Conservation (phyloP, 2,797 vertebrate genomes). For the Diceros bicornis region DNA sequence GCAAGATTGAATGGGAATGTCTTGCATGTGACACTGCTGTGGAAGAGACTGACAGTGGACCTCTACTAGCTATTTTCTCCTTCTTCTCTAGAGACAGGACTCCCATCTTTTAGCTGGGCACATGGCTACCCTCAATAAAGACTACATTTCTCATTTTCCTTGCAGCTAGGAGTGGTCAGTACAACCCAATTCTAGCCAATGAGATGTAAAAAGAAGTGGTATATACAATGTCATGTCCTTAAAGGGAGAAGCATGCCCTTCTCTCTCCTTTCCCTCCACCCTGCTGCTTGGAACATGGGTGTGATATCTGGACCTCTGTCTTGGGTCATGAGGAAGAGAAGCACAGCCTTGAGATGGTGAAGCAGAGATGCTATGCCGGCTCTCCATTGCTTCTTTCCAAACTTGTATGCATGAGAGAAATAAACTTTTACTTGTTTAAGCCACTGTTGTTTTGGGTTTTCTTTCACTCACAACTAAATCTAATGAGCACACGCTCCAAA, state of each 20-base stretch:
- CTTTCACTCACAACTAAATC: neutral
- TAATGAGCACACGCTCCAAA: neutral
- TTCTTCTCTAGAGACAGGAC: neutral
- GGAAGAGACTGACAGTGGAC: neutral
- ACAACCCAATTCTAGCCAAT: neutral
- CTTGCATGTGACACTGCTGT: neutral
- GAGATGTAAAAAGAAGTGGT: neutral
- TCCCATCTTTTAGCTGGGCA: neutral
- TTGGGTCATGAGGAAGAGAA: neutral
- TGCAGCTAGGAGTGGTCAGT: neutral
- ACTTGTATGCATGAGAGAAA: neutral
- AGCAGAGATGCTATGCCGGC: neutral
- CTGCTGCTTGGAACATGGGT: neutral
- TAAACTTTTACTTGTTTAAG: neutral
- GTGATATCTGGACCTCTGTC: neutral
- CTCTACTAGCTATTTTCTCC: neutral
- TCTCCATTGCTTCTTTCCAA: neutral
- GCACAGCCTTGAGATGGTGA: neutral
- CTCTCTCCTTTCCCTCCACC: neutral
- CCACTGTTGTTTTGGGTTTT: neutral
- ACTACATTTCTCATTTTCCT: neutral
- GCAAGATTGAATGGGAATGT: neutral
- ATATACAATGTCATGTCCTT: neutral
- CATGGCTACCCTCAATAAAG: neutral
- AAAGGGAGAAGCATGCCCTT: neutral